A percentile compares a stretch with the other conserved stretches of the same genome.
Evolutionary conservation across 2,888 invertebrate genomes (phyloP).

Genomic region (Drosophila anomelani): DNA sequence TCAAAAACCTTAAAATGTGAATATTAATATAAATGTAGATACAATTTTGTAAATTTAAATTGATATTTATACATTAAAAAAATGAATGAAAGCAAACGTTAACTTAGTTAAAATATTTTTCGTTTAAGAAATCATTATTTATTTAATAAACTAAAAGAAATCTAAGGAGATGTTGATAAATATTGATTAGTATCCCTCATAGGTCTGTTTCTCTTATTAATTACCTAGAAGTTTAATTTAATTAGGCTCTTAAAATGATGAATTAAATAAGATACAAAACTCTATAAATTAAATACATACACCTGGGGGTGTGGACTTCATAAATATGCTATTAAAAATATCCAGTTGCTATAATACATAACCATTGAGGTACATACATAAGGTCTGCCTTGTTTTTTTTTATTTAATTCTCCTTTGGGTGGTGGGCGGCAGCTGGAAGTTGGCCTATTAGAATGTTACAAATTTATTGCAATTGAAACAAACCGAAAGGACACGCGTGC

Average conservation of each 20-base stretch:
- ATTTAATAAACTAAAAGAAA: too few relatives aligned
- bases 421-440: conserved; percentile 49
- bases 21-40: too few relatives aligned
- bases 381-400: conserved; percentile 1
- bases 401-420: not conserved
- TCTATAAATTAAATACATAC: not conserved
- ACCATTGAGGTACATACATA: conserved; percentile 5
- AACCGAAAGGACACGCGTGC: conserved; percentile 51
- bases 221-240: too few relatives aligned
- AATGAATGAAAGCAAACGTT: too few relatives aligned
- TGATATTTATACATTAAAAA: too few relatives aligned
- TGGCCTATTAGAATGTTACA: conserved; percentile 82
- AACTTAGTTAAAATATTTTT: too few relatives aligned
- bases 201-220: not conserved
- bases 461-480: conserved; percentile 81
- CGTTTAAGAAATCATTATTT: too few relatives aligned
- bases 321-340: conserved; percentile 3
- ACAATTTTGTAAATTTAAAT: too few relatives aligned
- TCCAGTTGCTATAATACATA: too few relatives aligned
- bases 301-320: not conserved
- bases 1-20: too few relatives aligned
- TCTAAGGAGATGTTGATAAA: not conserved
- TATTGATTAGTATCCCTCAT: too few relatives aligned
- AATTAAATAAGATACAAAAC: not conserved
- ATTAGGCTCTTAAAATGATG: not conserved